These are phyloP conservation scores for Phacellophora camtschatica DNA, from an alignment of 30 jellyfish, hydroid and myxozoan genomes.

Conservation along the genomic window DNA sequence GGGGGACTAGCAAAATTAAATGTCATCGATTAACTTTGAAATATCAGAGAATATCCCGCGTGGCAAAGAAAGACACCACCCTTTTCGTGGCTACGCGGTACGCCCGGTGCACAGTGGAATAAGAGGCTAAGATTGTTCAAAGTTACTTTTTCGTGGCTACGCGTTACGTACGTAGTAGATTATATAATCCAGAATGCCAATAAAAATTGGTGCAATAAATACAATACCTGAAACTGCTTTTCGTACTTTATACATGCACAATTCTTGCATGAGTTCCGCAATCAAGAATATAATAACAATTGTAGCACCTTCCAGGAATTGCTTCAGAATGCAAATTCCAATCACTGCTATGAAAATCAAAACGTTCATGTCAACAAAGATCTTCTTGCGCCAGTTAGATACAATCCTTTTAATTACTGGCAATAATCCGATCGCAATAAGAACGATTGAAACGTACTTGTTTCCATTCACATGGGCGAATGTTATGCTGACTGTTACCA, in stretches of 20 bases:
- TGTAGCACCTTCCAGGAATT: constrained; percentile 37
- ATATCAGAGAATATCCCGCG: too few relatives aligned
- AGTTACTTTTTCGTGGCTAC: too few relatives aligned
- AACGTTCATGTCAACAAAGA: constrained; percentile 20
- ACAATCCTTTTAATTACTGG: constrained; percentile 11
- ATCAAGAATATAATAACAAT: constrained; percentile 25
- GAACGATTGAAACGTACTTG: constrained; percentile 30
- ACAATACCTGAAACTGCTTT: constrained; percentile 40
- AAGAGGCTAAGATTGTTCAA: too few relatives aligned
- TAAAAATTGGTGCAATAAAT: too few relatives aligned
- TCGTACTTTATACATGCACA: constrained; percentile 29
- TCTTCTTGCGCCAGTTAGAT: not conserved
- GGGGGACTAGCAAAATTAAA: too few relatives aligned
- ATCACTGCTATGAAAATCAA: constrained; percentile 35
- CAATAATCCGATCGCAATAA: constrained; percentile 21
- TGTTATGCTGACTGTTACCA: not conserved
- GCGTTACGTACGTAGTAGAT: too few relatives aligned
- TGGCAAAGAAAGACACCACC: too few relatives aligned
- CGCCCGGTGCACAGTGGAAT: too few relatives aligned
- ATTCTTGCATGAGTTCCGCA: constrained; percentile 35
- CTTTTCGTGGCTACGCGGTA: too few relatives aligned
- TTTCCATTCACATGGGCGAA: not conserved
- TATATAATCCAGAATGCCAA: too few relatives aligned
- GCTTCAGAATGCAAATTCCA: constrained; percentile 20
- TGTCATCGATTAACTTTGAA: too few relatives aligned